Base-by-base conservation (phyloP, 1,140 invertebrate species). In the Zaprionus ornatus region DNA sequence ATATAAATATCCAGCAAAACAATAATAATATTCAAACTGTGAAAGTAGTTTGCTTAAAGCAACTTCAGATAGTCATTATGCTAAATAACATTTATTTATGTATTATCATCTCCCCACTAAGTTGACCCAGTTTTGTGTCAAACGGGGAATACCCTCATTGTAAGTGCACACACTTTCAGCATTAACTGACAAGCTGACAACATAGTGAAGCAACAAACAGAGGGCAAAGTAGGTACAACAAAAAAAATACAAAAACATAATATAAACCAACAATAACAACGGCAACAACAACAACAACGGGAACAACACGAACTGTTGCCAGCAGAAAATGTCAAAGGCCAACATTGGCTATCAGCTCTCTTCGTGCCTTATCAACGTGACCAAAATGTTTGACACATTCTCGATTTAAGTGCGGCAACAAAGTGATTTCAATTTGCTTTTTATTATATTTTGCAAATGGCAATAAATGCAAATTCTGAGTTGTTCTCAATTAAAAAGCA, bases 321-420 rank as follows among this genome's bases (percentile, higher is more conserved):
- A 12, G 21, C 45, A 50, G 45, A 17, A 45, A 67, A 64, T 77
- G 63, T 78, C 60, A 78, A 74, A 63, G 74, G 74, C 29, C 79
- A 45, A n/a, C 54, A 40, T 12, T 23, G 32, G 66, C 52, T 74
- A 74, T 74, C 72, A 74, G 57, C 57, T 56, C 7, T 55, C 48
- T 62, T 61, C 15, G 65, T 67, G 71, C 72, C 57, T 70, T 57
- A 70, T 69, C 65, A 69, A 42, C 72, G 23, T 29, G 66, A 69
- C 48, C 65, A 12, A 74, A 74, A 56, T 62, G 48, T 61, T 74
- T 52, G 35, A 27, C 45, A 35, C 19, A 45, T 68, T 74, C 56
- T 17, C 35, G 40, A 74, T 61, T 68, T 67, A 55, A 23, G 42
- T 52, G 45, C 27, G 19, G 57, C 48, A 62, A 12, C 35, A 40